These are phyloP conservation scores for Bilobella aurantiaca DNA, from an alignment of 1,140 invertebrate species.

Conservation along the genomic window DNA sequence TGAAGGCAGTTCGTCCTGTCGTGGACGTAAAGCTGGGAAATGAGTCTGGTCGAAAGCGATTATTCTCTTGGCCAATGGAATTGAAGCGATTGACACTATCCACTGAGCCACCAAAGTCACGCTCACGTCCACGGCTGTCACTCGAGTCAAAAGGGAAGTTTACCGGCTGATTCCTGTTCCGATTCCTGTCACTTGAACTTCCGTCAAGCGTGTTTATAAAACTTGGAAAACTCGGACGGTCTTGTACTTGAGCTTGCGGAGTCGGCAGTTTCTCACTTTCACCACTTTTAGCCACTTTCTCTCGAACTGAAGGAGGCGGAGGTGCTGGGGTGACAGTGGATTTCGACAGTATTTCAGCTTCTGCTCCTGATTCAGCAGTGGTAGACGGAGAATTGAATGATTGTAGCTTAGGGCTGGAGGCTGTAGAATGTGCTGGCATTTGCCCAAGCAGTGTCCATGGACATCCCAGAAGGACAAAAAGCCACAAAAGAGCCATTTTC, in stretches of 20 bases:
- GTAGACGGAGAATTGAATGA: neutral
- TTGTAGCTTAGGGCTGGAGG: neutral
- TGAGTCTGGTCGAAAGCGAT: neutral
- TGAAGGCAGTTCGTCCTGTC: neutral
- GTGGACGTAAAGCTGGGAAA: neutral
- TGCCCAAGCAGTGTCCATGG: neutral
- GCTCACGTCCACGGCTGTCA: neutral
- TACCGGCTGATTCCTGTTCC: neutral
- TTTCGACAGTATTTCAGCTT: neutral
- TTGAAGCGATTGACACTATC: neutral
- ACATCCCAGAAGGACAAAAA: neutral
- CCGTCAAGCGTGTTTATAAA: neutral
- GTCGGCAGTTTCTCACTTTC: neutral
- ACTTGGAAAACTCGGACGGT: constrained; percentile 1
- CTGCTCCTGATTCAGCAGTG: neutral
- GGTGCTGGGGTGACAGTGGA: neutral
- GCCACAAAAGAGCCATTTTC: neutral
- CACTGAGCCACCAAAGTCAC: neutral
- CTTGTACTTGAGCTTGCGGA: neutral
- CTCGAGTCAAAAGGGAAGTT: neutral
- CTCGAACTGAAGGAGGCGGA: neutral
- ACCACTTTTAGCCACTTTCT: neutral
- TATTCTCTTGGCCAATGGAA: neutral
- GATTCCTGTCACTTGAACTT: neutral
- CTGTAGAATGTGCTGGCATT: constrained; percentile 2